These are phyloP conservation scores for Noctuana brunneofusca DNA, from an alignment of 2,888 invertebrate genomes.

Conservation along the genomic window DNA sequence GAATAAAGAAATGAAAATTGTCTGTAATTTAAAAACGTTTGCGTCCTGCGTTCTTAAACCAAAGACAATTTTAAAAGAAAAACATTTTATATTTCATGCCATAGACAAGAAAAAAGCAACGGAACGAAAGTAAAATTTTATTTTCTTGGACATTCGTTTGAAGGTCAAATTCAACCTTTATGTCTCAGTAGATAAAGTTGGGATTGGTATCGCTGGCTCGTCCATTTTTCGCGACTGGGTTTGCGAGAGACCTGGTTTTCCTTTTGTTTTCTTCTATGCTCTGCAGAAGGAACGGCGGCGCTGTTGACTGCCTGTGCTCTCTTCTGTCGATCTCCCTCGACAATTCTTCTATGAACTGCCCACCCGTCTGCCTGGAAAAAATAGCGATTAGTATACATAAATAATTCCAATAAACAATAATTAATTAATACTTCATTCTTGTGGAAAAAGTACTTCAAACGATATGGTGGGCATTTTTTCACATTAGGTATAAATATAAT, in stretches of 20 bases:
- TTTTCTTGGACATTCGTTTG: background rate
- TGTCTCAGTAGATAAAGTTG: conserved; percentile 67
- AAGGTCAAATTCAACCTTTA: background rate
- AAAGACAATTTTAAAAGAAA: conserved; percentile 48
- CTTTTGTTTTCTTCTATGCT: conserved; percentile 71
- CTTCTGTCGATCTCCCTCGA: conserved; percentile 62
- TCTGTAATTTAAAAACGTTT: conserved; percentile 51
- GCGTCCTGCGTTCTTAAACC: conserved; percentile 68
- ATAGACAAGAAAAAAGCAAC: conserved; percentile 1
- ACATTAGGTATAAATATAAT: no score
- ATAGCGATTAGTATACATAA: conserved; percentile 36
- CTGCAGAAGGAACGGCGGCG: conserved; percentile 73
- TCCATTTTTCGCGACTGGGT: conserved; percentile 54
- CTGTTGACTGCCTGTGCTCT: conserved; percentile 53
- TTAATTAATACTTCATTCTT: no score
- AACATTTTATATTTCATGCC: background rate
- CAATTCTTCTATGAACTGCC: conserved; percentile 75
- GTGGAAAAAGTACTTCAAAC: no score
- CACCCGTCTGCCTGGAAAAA: conserved; percentile 76
- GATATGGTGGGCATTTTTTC: no score
- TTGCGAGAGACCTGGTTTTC: conserved; percentile 53
- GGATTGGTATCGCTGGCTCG: conserved; percentile 71
- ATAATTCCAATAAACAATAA: background rate
- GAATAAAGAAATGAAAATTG: conserved; percentile 42
- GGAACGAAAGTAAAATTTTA: conserved; percentile 12